phyloP scores from a whole-genome alignment of 2,113 vertebrate species.

The Thalassarche chlororhynchos region DNA sequence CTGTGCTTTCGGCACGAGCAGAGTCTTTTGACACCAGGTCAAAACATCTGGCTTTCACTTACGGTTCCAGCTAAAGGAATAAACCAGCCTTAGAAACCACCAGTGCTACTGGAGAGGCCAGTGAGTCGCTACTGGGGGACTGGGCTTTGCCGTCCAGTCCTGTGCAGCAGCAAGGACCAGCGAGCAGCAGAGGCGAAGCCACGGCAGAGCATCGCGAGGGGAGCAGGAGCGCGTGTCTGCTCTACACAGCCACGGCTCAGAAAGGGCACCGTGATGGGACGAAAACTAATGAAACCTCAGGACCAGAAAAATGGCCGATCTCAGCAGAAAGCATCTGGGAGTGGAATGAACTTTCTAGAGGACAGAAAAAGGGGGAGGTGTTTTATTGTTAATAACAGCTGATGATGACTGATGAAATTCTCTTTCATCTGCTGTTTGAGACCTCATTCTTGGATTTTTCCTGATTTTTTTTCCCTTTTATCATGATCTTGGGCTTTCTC shows the following conservation, averaged over 20 bases:
- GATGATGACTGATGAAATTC: not conserved
- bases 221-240: fast-evolving
- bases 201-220: fast-evolving
- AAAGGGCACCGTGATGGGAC: not conserved
- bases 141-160: not conserved
- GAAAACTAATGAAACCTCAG: not conserved
- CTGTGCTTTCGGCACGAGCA: not conserved
- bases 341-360: not conserved
- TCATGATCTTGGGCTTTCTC: not conserved
- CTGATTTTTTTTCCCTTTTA: not conserved
- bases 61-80: fast-evolving
- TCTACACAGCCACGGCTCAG: not conserved
- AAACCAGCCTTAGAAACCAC: fast-evolving
- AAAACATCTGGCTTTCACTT: not conserved
- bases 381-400: not conserved
- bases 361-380: not conserved
- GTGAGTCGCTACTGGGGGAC: fast-evolving
- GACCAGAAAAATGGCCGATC: not conserved
- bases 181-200: not conserved
- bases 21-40: fast-evolving
- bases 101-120: not conserved
- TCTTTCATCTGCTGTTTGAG: slow-evolving; percentile 3
- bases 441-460: slow-evolving; percentile 6
- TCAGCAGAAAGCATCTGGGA: not conserved
- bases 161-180: not conserved